These are phyloP conservation scores for Nyctibius grandis DNA, from an alignment of 2,797 vertebrate genomes.

Conservation along the genomic window DNA sequence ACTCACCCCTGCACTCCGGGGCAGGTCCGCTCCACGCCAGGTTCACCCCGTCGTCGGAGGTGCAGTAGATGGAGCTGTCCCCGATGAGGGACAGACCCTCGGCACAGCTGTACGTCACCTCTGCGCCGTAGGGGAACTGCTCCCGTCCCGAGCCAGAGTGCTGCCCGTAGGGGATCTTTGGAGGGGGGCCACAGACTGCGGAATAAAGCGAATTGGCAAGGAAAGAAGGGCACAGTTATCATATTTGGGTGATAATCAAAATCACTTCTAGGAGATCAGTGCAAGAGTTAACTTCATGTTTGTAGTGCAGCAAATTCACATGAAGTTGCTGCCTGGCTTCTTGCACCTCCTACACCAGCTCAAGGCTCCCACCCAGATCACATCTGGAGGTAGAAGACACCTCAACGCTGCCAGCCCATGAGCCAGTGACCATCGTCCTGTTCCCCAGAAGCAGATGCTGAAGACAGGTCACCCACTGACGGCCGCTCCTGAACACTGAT, in stretches of 20 bases:
- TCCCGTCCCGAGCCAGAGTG: rapidly evolving
- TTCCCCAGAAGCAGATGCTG: background rate
- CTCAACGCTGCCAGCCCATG: background rate
- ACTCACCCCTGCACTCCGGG: slow-evolving; percentile 32
- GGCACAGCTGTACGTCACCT: background rate
- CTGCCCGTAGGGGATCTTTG: rapidly evolving
- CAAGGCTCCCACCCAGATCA: background rate
- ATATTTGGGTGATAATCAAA: background rate
- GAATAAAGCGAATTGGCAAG: background rate
- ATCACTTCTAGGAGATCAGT: background rate
- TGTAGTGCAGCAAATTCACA: background rate
- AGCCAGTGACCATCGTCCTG: rapidly evolving
- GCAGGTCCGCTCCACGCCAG: background rate
- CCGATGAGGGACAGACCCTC: slow-evolving; percentile 22
- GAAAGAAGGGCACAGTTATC: rapidly evolving
- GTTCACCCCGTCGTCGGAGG: background rate
- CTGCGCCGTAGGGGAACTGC: background rate
- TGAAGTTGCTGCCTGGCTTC: background rate
- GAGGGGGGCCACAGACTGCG: background rate
- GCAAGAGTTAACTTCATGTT: rapidly evolving
- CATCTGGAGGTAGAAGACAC: background rate
- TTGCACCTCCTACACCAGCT: background rate
- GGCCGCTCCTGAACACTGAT: background rate
- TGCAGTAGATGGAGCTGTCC: background rate
- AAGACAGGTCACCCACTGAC: background rate